Evolutionary conservation across 2,888 invertebrate species (phyloP).

Genomic region (Drosophila vallismaia): DNA sequence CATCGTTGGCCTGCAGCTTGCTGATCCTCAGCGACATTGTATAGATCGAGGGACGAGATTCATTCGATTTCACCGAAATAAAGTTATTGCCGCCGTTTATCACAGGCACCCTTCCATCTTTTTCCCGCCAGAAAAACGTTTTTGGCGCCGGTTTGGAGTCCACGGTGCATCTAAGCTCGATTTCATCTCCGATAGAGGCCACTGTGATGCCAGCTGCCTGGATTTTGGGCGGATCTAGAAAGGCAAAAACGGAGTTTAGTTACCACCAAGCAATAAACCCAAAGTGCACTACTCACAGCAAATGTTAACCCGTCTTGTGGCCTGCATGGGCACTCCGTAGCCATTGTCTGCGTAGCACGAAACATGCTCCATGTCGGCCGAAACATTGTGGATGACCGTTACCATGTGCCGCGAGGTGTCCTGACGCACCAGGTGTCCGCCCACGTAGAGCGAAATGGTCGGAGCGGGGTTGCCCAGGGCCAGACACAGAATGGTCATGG

Average conservation of each 20-base stretch:
- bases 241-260: conserved; percentile 28
- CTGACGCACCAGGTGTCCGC: conserved; percentile 90
- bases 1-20: conserved; percentile 88
- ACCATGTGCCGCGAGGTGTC: conserved; percentile 94
- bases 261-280: conserved; percentile 7
- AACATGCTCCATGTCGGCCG: conserved; percentile 93
- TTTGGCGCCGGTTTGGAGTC: conserved; percentile 92
- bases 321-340: conserved; percentile 94
- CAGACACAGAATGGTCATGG: conserved; percentile 93
- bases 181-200: conserved; percentile 90
- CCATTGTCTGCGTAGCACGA: conserved; percentile 95
- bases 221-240: conserved; percentile 89
- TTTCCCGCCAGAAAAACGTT: conserved; percentile 92
- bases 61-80: conserved; percentile 86
- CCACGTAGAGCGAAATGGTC: conserved; percentile 91
- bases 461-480: conserved; percentile 94
- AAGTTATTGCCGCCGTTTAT: conserved; percentile 91
- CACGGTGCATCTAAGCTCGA: conserved; percentile 90
- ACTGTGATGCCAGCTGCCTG: conserved; percentile 91
- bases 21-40: conserved; percentile 90
- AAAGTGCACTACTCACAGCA: conserved; percentile 88
- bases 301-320: conserved; percentile 91
- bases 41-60: conserved; percentile 88
- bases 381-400: conserved; percentile 93
- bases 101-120: conserved; percentile 89